Percentiles rank a stretch among this genome's conserved stretches.
Conservation (phyloP, 1,140 invertebrate species). For the Ostrea denselamellosa region DNA sequence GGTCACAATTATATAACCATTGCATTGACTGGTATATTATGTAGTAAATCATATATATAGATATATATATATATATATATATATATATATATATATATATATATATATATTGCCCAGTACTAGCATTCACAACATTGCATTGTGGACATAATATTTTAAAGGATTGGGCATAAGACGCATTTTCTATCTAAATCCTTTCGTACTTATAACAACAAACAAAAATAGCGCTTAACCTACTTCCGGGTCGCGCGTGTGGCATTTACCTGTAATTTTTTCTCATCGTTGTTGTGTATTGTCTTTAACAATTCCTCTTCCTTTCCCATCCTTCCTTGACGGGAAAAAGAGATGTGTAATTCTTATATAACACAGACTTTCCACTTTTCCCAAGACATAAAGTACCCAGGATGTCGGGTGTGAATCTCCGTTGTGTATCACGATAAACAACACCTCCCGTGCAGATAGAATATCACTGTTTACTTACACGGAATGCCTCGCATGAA, state of each 20-base stretch:
- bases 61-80: too few relatives aligned
- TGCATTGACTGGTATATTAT: neutral
- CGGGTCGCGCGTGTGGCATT: neutral
- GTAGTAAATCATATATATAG: neutral
- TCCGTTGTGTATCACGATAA: neutral
- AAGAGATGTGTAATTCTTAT: neutral
- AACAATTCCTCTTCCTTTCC: conserved; percentile 68
- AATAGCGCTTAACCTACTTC: neutral
- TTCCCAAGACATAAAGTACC: neutral
- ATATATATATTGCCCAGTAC: neutral
- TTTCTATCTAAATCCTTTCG: neutral
- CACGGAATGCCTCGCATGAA: neutral
- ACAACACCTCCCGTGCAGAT: neutral
- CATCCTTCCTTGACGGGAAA: conserved; percentile 48
- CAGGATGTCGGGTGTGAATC: neutral
- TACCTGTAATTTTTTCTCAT: conserved; percentile 67
- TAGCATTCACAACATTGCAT: neutral
- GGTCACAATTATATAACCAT: too few relatives aligned
- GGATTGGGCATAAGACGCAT: neutral
- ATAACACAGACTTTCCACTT: neutral
- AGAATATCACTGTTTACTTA: neutral
- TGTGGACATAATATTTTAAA: too few relatives aligned
- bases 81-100: too few relatives aligned
- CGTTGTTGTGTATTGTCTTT: conserved; percentile 65
- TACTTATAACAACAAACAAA: neutral